These are phyloP conservation scores for Apis florea DNA, from an alignment of 1,140 invertebrate genomes.

Conservation along the genomic window DNA sequence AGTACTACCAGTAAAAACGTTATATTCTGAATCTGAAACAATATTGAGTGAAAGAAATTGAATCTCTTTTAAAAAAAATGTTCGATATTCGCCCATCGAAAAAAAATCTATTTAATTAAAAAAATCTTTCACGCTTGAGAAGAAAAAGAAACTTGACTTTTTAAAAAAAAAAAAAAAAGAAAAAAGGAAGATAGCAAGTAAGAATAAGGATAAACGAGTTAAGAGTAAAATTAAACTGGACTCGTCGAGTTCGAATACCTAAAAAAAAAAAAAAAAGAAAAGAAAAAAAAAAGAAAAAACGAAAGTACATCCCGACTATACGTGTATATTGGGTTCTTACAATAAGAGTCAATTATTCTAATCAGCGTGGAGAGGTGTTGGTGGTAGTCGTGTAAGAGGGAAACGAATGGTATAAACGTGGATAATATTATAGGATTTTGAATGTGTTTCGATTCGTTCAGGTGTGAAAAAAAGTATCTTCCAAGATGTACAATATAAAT, in stretches of 20 bases:
- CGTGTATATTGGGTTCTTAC: slow-evolving; percentile 53
- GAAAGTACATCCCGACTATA: slow-evolving; percentile 58
- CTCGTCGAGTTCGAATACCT: background rate
- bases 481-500: slow-evolving; percentile 65
- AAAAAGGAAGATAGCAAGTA: background rate
- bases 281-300: background rate
- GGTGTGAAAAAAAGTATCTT: slow-evolving; percentile 60
- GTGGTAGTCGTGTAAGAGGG: slow-evolving; percentile 32
- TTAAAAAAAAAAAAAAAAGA: background rate
- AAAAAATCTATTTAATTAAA: background rate
- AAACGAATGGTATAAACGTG: slow-evolving; percentile 54
- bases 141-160: background rate
- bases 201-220: background rate
- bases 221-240: slow-evolving; percentile 7
- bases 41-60: no score
- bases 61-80: background rate
- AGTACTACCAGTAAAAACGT: background rate
- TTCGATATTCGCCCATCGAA: background rate
- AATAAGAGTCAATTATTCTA: slow-evolving; percentile 66
- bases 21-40: background rate
- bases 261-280: background rate
- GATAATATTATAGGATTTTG: slow-evolving; percentile 52
- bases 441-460: slow-evolving; percentile 64
- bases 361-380: slow-evolving; percentile 41
- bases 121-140: background rate